These are phyloP conservation scores for Epirrita christyi DNA, from an alignment of 2,888 invertebrate genomes.

Conservation along the genomic window DNA sequence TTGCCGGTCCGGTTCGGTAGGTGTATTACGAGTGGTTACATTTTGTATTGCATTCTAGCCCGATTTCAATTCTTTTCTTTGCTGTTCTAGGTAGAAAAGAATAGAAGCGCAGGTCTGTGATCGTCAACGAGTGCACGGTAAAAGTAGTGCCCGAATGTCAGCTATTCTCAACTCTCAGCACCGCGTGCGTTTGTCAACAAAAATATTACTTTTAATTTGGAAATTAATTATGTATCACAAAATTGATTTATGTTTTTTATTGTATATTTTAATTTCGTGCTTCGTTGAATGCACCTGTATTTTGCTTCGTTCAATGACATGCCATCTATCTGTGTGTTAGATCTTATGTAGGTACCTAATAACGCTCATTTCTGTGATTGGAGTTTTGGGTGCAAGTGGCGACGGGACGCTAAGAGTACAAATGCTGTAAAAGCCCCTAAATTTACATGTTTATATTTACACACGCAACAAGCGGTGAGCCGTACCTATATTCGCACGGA, in stretches of 20 bases:
- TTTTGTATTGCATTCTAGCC: too few species aligned
- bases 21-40: too few species aligned
- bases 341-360: constrained; percentile 34
- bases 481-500: constrained; percentile 44
- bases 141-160: constrained; percentile 47
- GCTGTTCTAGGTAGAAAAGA: too few species aligned
- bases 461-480: constrained; percentile 60
- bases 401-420: constrained; percentile 87
- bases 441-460: constrained; percentile 73
- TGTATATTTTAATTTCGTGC: constrained; percentile 40
- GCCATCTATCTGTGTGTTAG: constrained; percentile 41
- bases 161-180: constrained; percentile 51
- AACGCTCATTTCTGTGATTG: constrained; percentile 38
- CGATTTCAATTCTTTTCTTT: too few species aligned
- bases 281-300: constrained; percentile 61
- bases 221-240: constrained; percentile 71
- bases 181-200: constrained; percentile 61
- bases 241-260: constrained; percentile 47
- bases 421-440: constrained; percentile 89
- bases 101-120: too few species aligned
- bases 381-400: constrained; percentile 58
- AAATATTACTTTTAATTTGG: constrained; percentile 60
- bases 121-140: constrained; percentile 13
- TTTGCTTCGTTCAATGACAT: constrained; percentile 61
- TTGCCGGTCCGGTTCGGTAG: too few species aligned